Percentiles rank a stretch among this genome's conserved stretches.
phyloP scores from a whole-genome alignment of 2,113 vertebrate genomes.

The Actinemys pallida region DNA sequence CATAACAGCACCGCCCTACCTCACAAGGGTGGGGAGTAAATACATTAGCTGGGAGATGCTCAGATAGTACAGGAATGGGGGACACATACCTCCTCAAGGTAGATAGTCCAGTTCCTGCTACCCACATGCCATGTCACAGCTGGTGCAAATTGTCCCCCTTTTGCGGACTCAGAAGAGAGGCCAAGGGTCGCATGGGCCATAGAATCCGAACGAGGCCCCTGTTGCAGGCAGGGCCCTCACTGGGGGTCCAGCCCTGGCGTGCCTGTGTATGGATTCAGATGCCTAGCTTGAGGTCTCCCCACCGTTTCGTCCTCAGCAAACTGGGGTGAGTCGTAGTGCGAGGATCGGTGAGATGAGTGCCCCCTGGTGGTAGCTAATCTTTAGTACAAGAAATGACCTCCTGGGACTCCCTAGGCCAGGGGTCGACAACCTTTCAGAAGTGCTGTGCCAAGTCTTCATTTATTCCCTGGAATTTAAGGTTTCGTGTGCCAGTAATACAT shows the following conservation, averaged over 20 bases:
- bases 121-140: background rate
- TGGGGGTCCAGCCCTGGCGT: background rate
- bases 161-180: background rate
- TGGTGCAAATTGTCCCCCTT: background rate
- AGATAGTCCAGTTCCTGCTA: background rate
- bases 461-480: too few relatives aligned
- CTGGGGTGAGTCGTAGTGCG: background rate
- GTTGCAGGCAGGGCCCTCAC: background rate
- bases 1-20: background rate
- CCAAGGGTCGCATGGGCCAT: background rate
- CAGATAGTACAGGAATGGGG: background rate
- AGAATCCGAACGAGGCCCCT: background rate
- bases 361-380: background rate
- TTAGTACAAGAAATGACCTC: background rate
- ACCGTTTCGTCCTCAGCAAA: background rate
- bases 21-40: background rate
- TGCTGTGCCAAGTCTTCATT: too few relatives aligned
- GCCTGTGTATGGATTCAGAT: background rate
- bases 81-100: background rate
- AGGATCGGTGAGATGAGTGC: too few relatives aligned
- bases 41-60: background rate
- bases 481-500: too few relatives aligned
- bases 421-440: too few relatives aligned
- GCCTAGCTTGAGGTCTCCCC: background rate
- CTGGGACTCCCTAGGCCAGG: background rate